Percentiles rank a stretch among this genome's conserved stretches.
Evolutionary conservation across 2,888 invertebrate genomes (phyloP).

Genomic region (Microctonus brassicae): DNA sequence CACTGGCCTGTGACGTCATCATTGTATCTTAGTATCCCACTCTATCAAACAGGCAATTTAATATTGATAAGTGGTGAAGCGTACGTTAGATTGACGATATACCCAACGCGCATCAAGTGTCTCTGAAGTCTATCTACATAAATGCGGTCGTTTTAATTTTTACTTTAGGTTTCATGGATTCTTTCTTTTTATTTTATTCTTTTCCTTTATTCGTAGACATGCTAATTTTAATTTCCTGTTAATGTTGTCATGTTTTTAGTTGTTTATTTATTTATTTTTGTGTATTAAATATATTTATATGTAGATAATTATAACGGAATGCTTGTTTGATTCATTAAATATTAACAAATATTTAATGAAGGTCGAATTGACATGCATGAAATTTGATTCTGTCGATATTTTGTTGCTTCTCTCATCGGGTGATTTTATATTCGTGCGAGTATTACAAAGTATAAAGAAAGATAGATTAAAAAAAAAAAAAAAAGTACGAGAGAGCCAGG

Average conservation of each 20-base stretch:
- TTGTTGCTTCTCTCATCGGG: background rate
- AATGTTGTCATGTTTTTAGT: background rate
- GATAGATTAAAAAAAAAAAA: background rate
- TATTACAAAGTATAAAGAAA: background rate
- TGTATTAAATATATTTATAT: background rate
- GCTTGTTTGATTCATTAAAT: background rate
- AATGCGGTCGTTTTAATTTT: background rate
- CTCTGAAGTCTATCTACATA: background rate
- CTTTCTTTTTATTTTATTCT: background rate
- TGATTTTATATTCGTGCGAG: slow-evolving; percentile 20
- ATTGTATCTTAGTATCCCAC: slow-evolving; percentile 37
- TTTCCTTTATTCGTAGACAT: too few species aligned
- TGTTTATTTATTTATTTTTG: background rate
- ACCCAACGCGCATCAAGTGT: slow-evolving; percentile 3
- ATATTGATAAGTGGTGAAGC: slow-evolving; percentile 61
- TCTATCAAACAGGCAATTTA: slow-evolving; percentile 57
- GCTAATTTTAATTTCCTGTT: background rate
- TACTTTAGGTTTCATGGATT: background rate
- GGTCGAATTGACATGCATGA: background rate
- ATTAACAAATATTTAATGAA: background rate
- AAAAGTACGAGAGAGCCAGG: background rate
- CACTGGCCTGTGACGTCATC: slow-evolving; percentile 57
- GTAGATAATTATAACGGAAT: background rate
- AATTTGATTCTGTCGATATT: slow-evolving; percentile 12
- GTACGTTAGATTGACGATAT: slow-evolving; percentile 43